Base-by-base conservation (phyloP, 53 echinoderm and acorn worm species). In the Echinarachnius parma region DNA sequence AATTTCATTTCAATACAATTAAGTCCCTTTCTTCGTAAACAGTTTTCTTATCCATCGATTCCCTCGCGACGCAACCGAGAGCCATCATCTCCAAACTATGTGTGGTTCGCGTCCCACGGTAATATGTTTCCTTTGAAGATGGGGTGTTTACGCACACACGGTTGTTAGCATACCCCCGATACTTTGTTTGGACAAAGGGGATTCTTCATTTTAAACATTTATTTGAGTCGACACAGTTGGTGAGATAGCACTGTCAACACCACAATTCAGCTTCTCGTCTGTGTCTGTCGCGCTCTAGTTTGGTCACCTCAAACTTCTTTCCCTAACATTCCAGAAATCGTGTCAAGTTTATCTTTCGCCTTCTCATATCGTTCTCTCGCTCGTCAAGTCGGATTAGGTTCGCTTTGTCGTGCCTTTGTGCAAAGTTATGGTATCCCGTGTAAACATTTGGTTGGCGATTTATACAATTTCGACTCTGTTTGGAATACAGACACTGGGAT, bases 401-500 rank as follows among this genome's bases (percentile, higher is more conserved):
- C 68, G 18, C 52, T 68, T 53, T 68, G 68, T 52, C 68, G 52
- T 68, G 68, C 68, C 68, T 68, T 32, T 57, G 74, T 20, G 55
- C 57, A 72, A 56, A 72, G 74, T 72, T 72, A 72, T 57, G 56
- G 56, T 72, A 72, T 55, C 74, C 74, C 21, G 57, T 55, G 57
- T 72, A 72, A 72, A 72, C 74, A 72, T 72, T 72, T 72, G 74
- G 56, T 57, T 57, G 74, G 57, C 74, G 74, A 56, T 72, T 72
- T 57, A 72, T 72, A 72, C 68, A 68, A 68, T 68, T 68, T 68
- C 68, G 33, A 49, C 52, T 31, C 68, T 68, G 68, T 68, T 68
- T 68, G 68, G 52, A 68, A 68, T 68, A 49, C 68, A 52, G 52
- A 68, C 68, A 68, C 49, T 32, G 52, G 27, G 34, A 4, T 9